Base-by-base conservation (phyloP, 2,888 invertebrate species). In the Acholoe squamosa region DNA sequence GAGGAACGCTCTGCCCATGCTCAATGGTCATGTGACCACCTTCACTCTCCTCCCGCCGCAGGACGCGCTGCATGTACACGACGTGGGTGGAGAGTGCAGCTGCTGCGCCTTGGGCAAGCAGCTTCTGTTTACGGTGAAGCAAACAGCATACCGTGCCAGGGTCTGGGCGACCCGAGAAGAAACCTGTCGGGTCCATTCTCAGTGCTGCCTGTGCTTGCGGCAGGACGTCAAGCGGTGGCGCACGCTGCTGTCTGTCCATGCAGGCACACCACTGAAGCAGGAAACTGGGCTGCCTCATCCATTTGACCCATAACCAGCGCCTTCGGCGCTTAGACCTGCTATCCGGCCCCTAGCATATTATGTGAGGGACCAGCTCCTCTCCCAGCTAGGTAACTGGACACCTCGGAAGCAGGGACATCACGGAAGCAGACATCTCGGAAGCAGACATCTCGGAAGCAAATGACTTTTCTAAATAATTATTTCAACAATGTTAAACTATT, bases 11-110 rank as follows among this genome's bases (percentile, higher is more conserved):
- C 52, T 86, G 86, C 86, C 25, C 86, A 52, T 86, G 56, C 86
- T 51, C 80, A 80, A 12, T 43, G 80, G 80, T 80, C 80, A 80
- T 80, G 80, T 80, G 80, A 80, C 80, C 80, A 7, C 43, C 43
- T 43, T 10, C 43, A 43, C 43, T 43, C 43, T 43, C 43, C 43
- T 80, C 80, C 80, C 33, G 33, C 34, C 80, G 25, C 76, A 19
- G 43, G 43, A 43, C 43, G 80, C 43, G 22, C 16, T 14, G 76
- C 14, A 16, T 28, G 76, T 25, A 76, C 25, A 31, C 5, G 28
- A n/a, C 3, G 80, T 34, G n/a, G 12, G 19, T 71, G 71, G 71
- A 71, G 71, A 71, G 71, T 28, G 71, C 3, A 61, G 43, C 43
- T 10, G 1, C n/a, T 19, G 61, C 61, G n/a, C 12, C 61, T 61